phyloP scores from a whole-genome alignment of 1,140 invertebrate species.

The Telenomus remus region DNA sequence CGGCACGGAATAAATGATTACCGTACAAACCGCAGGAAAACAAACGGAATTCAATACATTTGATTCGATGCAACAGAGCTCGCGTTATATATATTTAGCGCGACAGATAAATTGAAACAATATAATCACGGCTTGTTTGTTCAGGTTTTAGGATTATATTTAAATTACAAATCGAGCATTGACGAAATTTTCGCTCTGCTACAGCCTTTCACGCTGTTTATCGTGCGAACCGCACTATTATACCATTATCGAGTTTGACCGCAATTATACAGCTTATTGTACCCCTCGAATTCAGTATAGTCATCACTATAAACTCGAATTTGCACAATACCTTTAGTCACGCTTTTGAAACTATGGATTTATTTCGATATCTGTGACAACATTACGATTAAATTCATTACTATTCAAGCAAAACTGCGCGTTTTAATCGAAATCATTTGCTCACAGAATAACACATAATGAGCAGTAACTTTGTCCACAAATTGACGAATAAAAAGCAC shows the following conservation, averaged over 20 bases:
- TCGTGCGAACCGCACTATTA: constrained; percentile 61
- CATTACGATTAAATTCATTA: no score
- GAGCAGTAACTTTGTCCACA: no score
- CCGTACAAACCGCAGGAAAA: constrained; percentile 2
- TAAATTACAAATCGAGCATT: constrained; percentile 64
- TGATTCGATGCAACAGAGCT: constrained; percentile 17
- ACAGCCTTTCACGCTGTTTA: constrained; percentile 63
- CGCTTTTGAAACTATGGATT: no score
- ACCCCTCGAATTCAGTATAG: constrained; percentile 17
- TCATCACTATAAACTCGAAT: constrained; percentile 1
- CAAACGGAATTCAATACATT: constrained; percentile 16
- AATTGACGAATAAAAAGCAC: no score
- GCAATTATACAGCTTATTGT: constrained; percentile 64
- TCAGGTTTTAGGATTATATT: constrained; percentile 66
- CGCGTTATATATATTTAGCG: constrained; percentile 42
- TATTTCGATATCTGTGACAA: no score
- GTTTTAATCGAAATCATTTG: no score
- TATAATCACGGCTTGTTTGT: constrained; percentile 57
- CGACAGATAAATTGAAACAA: constrained; percentile 31
- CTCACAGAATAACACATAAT: no score
- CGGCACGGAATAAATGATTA: background rate
- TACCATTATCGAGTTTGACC: constrained; percentile 64
- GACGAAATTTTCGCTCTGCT: constrained; percentile 47
- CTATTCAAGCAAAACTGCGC: no score
- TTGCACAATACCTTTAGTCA: no score